A percentile compares a stretch with the other conserved stretches of the same genome.
Conservation (phyloP, 2,797 vertebrate genomes). For the Sebastes itinus region DNA sequence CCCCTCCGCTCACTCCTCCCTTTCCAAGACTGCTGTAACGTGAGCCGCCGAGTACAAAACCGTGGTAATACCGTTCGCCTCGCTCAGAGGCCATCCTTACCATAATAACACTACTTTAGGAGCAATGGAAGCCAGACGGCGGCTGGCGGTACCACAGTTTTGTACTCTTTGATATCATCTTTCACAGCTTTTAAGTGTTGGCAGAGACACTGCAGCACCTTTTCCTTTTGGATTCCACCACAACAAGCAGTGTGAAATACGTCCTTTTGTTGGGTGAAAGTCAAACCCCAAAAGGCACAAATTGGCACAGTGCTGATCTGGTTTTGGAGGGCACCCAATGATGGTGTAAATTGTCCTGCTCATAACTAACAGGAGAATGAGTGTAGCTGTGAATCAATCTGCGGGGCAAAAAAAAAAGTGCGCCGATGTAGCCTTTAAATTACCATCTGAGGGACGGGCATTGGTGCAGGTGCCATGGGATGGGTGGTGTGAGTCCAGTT, state of each 20-base stretch:
- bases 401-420: not conserved
- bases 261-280: not conserved
- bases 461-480: slow-evolving; percentile 78
- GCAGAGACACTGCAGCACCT: not conserved
- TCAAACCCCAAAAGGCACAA: not conserved
- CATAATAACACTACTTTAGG: too few species aligned
- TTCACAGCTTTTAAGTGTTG: not conserved
- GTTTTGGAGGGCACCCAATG: not conserved
- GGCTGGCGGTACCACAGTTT: too few species aligned
- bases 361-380: not conserved
- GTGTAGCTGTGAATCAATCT: not conserved
- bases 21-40: too few species aligned
- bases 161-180: not conserved
- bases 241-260: not conserved
- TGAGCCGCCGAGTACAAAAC: too few species aligned
- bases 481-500: slow-evolving; percentile 83
- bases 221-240: not conserved
- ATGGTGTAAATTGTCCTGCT: not conserved
- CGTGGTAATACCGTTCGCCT: too few species aligned
- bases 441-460: slow-evolving; percentile 86
- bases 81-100: too few species aligned
- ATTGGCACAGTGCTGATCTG: not conserved
- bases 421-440: slow-evolving; percentile 8
- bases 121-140: too few species aligned
- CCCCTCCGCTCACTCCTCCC: too few species aligned